These are phyloP conservation scores for Oasisia sp. DNA, from an alignment of 2,888 invertebrate species.

Conservation along the genomic window DNA sequence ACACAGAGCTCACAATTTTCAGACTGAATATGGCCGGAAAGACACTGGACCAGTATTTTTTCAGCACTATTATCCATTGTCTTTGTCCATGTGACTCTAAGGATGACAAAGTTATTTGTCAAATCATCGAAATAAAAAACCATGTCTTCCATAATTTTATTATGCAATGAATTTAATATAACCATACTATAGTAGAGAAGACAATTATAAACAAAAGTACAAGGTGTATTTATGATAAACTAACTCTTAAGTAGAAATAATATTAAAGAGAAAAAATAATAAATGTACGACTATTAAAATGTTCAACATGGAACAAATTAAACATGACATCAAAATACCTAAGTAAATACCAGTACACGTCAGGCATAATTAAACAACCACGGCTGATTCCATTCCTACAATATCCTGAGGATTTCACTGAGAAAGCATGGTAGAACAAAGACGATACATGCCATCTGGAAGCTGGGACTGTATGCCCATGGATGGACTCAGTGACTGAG, in stretches of 20 bases:
- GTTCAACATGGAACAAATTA: no score
- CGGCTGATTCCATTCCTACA: neutral
- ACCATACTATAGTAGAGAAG: no score
- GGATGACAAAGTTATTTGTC: no score
- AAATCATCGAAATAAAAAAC: no score
- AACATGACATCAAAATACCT: no score
- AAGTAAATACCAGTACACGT: no score
- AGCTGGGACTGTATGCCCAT: neutral
- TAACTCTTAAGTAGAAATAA: no score
- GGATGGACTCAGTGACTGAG: neutral
- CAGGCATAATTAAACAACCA: no score
- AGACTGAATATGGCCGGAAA: neutral
- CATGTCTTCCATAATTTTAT: neutral
- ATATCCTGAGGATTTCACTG: neutral
- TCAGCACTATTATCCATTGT: neutral
- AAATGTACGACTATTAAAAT: no score
- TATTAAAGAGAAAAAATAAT: no score
- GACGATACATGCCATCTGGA: neutral
- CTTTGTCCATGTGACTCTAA: neutral
- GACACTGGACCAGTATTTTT: neutral
- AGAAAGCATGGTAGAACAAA: neutral
- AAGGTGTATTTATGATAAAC: no score
- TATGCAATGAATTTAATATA: neutral
- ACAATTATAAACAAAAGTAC: no score
- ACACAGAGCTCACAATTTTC: neutral